Conservation (phyloP, 2,113 vertebrate genomes). For the Xenopus tropicalis region DNA sequence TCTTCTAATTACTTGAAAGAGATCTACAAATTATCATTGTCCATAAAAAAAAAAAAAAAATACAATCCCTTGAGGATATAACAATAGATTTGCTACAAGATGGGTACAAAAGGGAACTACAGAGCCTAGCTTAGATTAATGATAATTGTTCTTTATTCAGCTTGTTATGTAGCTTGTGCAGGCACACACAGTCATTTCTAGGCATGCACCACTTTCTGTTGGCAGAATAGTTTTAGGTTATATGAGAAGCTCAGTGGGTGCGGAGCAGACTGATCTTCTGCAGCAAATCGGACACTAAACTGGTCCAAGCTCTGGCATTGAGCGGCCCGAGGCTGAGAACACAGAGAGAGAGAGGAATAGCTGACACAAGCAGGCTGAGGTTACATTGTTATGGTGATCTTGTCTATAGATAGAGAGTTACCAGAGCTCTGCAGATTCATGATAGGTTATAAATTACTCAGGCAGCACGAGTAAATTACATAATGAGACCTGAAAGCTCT, state of each 20-base stretch:
- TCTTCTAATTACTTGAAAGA: too few species aligned
- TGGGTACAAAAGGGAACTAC: not conserved
- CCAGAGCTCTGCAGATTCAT: conserved; percentile 1
- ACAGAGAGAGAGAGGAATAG: not conserved
- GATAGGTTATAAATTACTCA: conserved; percentile 15
- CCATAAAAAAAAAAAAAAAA: too few species aligned
- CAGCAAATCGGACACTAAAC: not conserved
- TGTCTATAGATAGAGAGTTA: not conserved
- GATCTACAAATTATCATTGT: too few species aligned
- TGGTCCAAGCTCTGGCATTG: not conserved
- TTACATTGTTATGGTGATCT: not conserved
- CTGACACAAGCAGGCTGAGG: not conserved
- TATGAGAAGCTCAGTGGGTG: conserved; percentile 11
- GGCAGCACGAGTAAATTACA: conserved; percentile 16
- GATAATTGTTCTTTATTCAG: not conserved
- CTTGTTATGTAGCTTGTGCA: not conserved
- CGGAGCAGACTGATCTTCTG: not conserved
- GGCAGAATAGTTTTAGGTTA: not conserved
- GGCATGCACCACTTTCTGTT: not conserved
- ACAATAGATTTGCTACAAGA: too few species aligned
- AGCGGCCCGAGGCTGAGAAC: not conserved
- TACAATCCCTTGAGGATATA: too few species aligned
- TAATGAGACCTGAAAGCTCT: conserved; percentile 26
- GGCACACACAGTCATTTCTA: too few species aligned
- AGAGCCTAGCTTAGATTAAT: not conserved